Evolutionary conservation across 2,113 vertebrate species (phyloP), one percentile per base, ranked within the genome.

Genomic region (Solea solea): DNA sequence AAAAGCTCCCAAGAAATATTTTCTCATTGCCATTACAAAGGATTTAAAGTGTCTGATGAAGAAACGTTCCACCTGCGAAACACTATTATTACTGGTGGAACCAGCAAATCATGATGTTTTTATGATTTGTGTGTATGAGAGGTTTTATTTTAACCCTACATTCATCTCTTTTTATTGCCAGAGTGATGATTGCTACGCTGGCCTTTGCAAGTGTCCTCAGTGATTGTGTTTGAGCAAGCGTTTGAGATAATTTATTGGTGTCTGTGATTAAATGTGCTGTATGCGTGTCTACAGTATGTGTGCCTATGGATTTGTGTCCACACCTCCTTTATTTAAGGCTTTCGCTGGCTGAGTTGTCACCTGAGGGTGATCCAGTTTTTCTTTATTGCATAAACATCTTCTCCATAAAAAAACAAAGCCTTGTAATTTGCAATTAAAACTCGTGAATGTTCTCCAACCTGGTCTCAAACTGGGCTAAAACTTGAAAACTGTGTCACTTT

Each of bases 21-120:
- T 16, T 51, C 41, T 53, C 7, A 44, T 49, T 39, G 8, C 63
- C 54, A 52, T 83, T 71, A 72, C 27, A 75, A 52, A 9, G 34
- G 51, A 75, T 71, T 80, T 14, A 60, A 81, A 68, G 56, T 81
- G 51, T 51, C 74, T 66, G 63, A 72, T 66, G 67, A 44, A 21
- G 50, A 49, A 76, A 65, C 12, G 57, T 52, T 61, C 44, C 34
- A 61, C 77, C 48, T 25, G 42, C 51, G 54, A 71, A 80, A 77
- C 46, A 67, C 21, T 39, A 58, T 72, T 65, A 80, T 78, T 69
- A 69, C 10, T 0, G 10, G 3, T 65, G 65, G 64, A 81, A 75
- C 46, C 45, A 64, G 69, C 58, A 59, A 64, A 69, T 41, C 21
- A 28, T 44, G 44, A 72, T 71, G 25, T 40, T 42, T 10, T 45